phyloP scores from a whole-genome alignment of 2,888 invertebrate genomes.

The Hirtodrosophila trivittata region DNA sequence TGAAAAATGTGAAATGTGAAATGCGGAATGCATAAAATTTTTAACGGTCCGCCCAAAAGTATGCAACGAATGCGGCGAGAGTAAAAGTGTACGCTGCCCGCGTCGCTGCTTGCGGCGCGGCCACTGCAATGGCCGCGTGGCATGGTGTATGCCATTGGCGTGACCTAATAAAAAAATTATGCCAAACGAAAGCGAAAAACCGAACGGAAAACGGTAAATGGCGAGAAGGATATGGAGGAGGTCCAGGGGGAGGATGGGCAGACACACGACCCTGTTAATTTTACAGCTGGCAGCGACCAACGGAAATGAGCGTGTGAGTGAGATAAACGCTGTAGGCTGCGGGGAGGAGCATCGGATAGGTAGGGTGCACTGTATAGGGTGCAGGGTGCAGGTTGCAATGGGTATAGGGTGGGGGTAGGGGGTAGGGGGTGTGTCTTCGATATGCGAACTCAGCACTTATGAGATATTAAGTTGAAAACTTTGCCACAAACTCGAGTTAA shows the following conservation, averaged over 20 bases:
- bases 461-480: constrained; percentile 75
- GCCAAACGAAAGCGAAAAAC: constrained; percentile 71
- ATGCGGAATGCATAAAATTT: constrained; percentile 35
- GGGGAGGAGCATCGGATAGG: no score
- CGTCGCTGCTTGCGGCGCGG: constrained; percentile 26
- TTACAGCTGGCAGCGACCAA: constrained; percentile 38
- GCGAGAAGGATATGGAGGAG: constrained; percentile 24
- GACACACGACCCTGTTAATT: constrained; percentile 39
- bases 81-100: constrained; percentile 29
- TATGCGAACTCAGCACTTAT: constrained; percentile 67
- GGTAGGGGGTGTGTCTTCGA: constrained; percentile 25
- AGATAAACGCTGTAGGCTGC: constrained; percentile 23
- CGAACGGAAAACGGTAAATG: constrained; percentile 42
- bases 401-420: not conserved
- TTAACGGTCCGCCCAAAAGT: constrained; percentile 40
- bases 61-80: constrained; percentile 40
- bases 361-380: not conserved
- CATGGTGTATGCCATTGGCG: constrained; percentile 24
- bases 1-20: constrained; percentile 27
- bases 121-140: constrained; percentile 49
- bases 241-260: not conserved
- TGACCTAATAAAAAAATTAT: constrained; percentile 77
- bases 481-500: constrained; percentile 66
- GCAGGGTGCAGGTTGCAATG: not conserved
- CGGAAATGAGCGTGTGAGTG: constrained; percentile 48